These are phyloP conservation scores for Caenorhabditis doughertyi DNA, from an alignment of 2,888 invertebrate genomes.

Conservation along the genomic window DNA sequence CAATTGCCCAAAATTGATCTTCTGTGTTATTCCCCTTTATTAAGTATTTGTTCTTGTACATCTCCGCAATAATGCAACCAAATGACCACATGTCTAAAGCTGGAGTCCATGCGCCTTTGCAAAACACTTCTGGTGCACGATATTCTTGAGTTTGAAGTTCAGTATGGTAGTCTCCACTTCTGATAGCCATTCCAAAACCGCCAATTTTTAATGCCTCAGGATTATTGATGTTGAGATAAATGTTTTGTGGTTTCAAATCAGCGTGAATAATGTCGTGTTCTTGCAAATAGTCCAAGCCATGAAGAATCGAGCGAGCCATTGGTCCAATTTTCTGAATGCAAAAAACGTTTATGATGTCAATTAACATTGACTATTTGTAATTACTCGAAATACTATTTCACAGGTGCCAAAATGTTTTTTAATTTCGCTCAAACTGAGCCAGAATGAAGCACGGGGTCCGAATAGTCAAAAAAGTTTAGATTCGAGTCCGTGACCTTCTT, in stretches of 20 bases:
- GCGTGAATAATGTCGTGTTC: neutral
- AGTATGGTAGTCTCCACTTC: neutral
- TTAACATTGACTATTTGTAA: too few species aligned
- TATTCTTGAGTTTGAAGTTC: neutral
- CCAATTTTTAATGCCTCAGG: neutral
- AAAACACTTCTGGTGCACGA: conserved; percentile 12
- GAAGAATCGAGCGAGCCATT: neutral
- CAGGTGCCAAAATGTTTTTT: too few species aligned
- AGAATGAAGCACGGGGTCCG: too few species aligned
- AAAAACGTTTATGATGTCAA: too few species aligned
- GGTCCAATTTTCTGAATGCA: neutral
- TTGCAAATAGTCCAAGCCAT: neutral
- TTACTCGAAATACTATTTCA: too few species aligned
- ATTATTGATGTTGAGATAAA: neutral
- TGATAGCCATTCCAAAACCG: neutral
- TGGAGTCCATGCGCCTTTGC: neutral
- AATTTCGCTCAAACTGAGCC: too few species aligned
- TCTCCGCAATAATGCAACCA: conserved; percentile 10
- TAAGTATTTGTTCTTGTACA: neutral
- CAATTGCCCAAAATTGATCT: conserved; percentile 15
- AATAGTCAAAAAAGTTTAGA: too few species aligned
- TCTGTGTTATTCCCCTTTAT: neutral
- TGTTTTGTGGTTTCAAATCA: conserved; percentile 17
- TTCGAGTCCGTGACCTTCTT: too few species aligned
- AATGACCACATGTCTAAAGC: conserved; percentile 26